Evolutionary conservation across 2,797 vertebrate genomes (phyloP).

Genomic region (Meriones psammophilus): DNA sequence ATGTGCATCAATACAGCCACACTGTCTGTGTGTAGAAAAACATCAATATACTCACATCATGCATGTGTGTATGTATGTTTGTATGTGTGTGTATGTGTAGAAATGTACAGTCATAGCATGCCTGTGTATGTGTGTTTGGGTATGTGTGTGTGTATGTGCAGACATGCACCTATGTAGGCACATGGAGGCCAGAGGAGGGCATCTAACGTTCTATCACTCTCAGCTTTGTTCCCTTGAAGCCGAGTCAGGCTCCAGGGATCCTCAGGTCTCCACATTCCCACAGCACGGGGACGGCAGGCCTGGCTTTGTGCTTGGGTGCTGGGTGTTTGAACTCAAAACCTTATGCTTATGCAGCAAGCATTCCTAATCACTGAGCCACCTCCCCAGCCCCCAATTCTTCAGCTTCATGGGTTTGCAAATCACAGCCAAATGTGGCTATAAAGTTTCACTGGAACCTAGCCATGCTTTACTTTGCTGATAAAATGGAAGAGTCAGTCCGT

Average conservation of each 20-base stretch:
- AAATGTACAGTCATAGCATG: neutral
- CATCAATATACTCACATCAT: too few species aligned
- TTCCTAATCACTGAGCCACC: neutral
- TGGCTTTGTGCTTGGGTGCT: neutral
- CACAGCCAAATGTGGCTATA: neutral
- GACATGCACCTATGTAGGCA: neutral
- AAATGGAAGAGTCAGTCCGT: neutral
- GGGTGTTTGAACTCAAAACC: neutral
- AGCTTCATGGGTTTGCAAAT: neutral
- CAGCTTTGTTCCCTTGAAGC: neutral
- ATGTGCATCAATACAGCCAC: neutral
- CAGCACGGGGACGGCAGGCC: neutral
- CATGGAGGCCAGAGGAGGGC: neutral
- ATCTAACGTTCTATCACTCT: neutral
- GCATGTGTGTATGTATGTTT: neutral
- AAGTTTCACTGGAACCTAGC: neutral
- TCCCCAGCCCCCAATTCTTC: too few species aligned
- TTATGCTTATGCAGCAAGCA: neutral
- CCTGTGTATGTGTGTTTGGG: neutral
- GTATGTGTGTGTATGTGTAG: neutral
- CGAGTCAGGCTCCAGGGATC: neutral
- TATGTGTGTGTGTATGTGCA: neutral
- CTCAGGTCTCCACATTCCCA: neutral
- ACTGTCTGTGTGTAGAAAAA: neutral
- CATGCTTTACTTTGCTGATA: neutral